Conservation (phyloP, 2,113 vertebrate species). For the Accipiter cooperii region DNA sequence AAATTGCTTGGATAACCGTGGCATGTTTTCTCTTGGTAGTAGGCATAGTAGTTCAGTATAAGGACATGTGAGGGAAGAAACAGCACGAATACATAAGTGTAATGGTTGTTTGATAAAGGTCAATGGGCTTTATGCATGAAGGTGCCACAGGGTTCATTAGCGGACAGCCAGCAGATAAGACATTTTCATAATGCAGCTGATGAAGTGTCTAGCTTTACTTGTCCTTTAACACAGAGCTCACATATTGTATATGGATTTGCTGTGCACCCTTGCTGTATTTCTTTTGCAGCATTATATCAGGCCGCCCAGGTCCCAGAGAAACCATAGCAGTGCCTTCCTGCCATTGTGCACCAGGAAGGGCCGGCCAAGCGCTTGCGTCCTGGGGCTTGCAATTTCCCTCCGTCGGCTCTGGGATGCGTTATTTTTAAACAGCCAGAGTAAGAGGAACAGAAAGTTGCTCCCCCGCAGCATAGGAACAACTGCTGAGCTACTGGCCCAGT, state of each 20-base stretch:
- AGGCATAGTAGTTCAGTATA: neutral
- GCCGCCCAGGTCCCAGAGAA: conserved; percentile 71
- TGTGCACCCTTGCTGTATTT: neutral
- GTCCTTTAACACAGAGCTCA: neutral
- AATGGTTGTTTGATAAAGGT: neutral
- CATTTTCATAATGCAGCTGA: neutral
- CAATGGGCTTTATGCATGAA: neutral
- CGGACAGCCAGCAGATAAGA: neutral
- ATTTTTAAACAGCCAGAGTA: conserved; percentile 39
- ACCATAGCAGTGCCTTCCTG: conserved; percentile 78
- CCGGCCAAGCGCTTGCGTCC: conserved; percentile 53
- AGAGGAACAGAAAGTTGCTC: conserved; percentile 49
- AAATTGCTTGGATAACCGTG: neutral
- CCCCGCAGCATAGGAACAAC: rapidly evolving
- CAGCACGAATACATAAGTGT: rapidly evolving
- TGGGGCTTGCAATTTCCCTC: conserved; percentile 16
- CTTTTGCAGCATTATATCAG: conserved; percentile 44
- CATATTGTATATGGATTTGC: neutral
- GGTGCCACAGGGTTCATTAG: neutral
- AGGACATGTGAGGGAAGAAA: neutral
- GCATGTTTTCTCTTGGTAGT: neutral
- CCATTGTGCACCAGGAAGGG: conserved; percentile 85
- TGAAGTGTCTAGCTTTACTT: neutral
- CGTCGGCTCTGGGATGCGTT: neutral
- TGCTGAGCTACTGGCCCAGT: rapidly evolving